Conservation (phyloP, 2,797 vertebrate genomes). For the Knipowitschia caucasica region DNA sequence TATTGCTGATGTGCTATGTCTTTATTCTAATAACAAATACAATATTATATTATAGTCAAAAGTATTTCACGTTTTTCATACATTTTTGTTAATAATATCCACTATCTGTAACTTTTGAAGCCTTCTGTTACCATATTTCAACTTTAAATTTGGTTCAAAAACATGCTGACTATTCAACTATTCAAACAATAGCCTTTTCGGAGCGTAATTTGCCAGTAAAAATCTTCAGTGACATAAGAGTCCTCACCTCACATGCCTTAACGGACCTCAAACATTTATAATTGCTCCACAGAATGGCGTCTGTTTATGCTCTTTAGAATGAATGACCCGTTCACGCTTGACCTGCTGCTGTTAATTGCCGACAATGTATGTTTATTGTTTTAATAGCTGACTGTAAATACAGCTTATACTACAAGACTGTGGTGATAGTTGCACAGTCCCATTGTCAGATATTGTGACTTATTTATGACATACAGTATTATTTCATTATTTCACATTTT, state of each 20-base stretch:
- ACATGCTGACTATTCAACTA: no score
- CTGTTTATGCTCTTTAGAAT: slow-evolving; percentile 1
- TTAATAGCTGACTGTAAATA: not conserved
- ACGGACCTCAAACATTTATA: not conserved
- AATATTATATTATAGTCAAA: no score
- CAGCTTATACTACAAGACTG: not conserved
- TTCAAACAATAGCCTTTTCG: not conserved
- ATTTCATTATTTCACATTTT: no score
- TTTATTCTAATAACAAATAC: no score
- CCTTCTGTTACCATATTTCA: no score
- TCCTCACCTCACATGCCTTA: not conserved
- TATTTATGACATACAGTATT: no score
- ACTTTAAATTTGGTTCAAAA: no score
- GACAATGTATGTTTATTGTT: not conserved
- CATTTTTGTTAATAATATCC: no score
- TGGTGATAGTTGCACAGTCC: not conserved
- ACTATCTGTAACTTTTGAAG: no score
- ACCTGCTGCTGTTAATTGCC: not conserved
- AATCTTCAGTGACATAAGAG: not conserved
- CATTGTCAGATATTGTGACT: no score
- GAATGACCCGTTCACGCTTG: slow-evolving; percentile 2
- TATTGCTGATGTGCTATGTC: no score
- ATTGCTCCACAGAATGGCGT: not conserved
- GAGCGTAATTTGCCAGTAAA: not conserved
- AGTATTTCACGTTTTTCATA: no score